Evolutionary conservation across 2,113 vertebrate species (phyloP).

Genomic region (Herpetotheres cachinnans): DNA sequence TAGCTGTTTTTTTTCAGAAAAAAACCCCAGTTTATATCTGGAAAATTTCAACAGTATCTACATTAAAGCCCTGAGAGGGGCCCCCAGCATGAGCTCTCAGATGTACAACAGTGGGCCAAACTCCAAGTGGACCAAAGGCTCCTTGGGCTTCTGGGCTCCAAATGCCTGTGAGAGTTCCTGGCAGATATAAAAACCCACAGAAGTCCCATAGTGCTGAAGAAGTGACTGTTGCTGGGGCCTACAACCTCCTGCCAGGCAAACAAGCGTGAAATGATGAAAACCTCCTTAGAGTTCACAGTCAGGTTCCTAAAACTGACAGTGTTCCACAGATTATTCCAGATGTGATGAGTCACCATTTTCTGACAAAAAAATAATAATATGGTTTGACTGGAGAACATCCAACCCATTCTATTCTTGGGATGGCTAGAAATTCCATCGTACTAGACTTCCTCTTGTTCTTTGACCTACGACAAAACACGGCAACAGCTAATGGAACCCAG

Average conservation of each 20-base stretch:
- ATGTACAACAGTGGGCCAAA: neutral
- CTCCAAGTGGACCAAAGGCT: neutral
- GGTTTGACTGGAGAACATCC: neutral
- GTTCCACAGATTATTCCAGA: neutral
- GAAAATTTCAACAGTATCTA: neutral
- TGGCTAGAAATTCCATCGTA: neutral
- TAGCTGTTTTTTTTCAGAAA: neutral
- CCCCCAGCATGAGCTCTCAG: neutral
- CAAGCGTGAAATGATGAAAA: neutral
- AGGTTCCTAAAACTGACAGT: neutral
- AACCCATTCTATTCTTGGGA: neutral
- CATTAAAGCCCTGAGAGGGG: neutral
- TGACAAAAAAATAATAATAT: neutral
- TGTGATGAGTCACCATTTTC: neutral
- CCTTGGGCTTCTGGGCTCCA: neutral
- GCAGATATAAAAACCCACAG: neutral
- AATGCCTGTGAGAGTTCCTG: neutral
- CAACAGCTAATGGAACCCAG: neutral
- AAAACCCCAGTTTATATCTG: neutral
- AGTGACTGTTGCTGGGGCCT: neutral
- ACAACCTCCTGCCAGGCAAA: neutral
- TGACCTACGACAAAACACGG: neutral
- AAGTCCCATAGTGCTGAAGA: neutral
- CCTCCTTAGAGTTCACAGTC: neutral
- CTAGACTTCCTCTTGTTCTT: neutral